Base-by-base conservation (phyloP, 2,113 vertebrate species). In the Bothrops jararaca region DNA sequence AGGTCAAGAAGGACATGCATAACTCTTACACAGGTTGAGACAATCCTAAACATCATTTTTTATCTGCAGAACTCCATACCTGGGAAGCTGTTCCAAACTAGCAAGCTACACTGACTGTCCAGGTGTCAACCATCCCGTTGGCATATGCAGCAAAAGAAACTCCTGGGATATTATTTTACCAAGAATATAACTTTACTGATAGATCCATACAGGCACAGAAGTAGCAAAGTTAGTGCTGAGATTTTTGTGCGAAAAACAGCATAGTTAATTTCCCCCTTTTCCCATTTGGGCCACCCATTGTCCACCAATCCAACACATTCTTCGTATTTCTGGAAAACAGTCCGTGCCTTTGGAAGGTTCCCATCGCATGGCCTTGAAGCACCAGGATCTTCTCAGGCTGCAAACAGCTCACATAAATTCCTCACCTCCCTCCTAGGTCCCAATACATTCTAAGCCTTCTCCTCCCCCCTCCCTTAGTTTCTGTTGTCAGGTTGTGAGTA, bases 91-190 rank as follows among this genome's bases (percentile, higher is more conserved):
- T 95, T 86, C 85, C 91, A 52, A 92, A 48, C 48, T 87, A 92
- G 93, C 69, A 91, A 53, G 89, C 29, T 85, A 57, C 89, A 92
- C 58, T 94, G 94, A 89, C 86, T 94, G 56, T 88, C 93, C 86
- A 64, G 15, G 64, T 69, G 5, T 34, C 64, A 69, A 69, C 11
- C 4, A 0, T 12, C 12, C 4, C 0, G 0, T 69, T 69, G 29
- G 60, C 11, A 69, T 34, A 69, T 18, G 64, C 5, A 69, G 29
- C 64, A 69, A 69, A 69, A 69, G 13, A 69, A 34, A 15, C 29
- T 69, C 64, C 13, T n/a, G 29, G 13, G 5, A 18, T 5, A 18
- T 69, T 69, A 69, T 34, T 69, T 69, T 34, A 69, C 12, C 5
- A 34, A 34, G 29, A 13, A n/a, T 69, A 69, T 69, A 69, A 69